Evolutionary conservation across 1,140 invertebrate genomes (phyloP).

Genomic region (Whitmania pigra): DNA sequence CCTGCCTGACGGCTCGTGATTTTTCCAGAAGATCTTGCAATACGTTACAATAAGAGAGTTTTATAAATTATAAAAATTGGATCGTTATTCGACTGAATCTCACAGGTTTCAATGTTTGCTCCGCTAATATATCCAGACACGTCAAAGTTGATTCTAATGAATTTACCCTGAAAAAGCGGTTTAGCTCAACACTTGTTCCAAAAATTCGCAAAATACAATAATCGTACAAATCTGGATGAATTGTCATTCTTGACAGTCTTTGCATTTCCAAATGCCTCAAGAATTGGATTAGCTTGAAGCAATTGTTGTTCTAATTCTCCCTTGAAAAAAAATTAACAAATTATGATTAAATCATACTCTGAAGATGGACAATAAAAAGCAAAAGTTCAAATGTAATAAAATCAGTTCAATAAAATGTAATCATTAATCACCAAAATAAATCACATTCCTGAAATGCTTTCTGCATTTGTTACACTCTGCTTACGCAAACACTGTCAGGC

Average conservation of each 20-base stretch:
- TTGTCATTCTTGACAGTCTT: constrained; percentile 99
- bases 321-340: constrained; percentile 45
- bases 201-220: neutral
- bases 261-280: constrained; percentile 98
- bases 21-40: constrained; percentile 80
- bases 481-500: no score
- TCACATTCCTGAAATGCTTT: no score
- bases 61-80: neutral
- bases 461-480: no score
- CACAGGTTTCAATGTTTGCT: constrained; percentile 75
- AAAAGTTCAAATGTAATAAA: no score
- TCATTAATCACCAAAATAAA: no score
- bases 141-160: constrained; percentile 99
- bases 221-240: constrained; percentile 78
- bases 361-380: neutral
- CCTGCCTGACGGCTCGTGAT: constrained; percentile 92
- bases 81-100: constrained; percentile 21
- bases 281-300: constrained; percentile 94
- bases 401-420: no score
- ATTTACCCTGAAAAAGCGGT: constrained; percentile 72
- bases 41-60: neutral
- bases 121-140: constrained; percentile 95
- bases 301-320: constrained; percentile 89
- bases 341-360: neutral
- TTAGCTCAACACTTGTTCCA: neutral